A percentile compares a stretch with the other conserved stretches of the same genome.
Conservation (phyloP, 2,113 vertebrate species). For the Microcebus jonahi region DNA sequence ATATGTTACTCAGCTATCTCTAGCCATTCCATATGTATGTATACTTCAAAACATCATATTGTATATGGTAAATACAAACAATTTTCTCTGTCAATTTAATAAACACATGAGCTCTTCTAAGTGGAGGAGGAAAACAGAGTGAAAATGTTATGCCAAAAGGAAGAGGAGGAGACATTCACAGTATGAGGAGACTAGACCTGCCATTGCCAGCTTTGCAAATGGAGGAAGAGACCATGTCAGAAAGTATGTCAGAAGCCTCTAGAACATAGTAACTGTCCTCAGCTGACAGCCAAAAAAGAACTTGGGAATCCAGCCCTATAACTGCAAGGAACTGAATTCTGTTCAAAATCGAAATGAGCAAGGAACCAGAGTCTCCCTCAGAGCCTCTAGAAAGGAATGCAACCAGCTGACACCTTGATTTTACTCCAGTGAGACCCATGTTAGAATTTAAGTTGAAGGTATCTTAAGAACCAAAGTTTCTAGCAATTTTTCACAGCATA, state of each 20-base stretch:
- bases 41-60: no score
- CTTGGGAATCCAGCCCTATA: neutral
- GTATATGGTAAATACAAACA: no score
- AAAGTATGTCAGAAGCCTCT: fast-evolving
- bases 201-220: neutral
- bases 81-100: neutral
- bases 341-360: neutral
- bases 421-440: neutral
- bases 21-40: no score
- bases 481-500: neutral
- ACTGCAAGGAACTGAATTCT: neutral
- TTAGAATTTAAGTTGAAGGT: neutral
- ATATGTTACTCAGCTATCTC: no score
- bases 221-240: fast-evolving
- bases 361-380: neutral
- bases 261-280: fast-evolving
- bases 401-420: neutral
- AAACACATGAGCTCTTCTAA: neutral
- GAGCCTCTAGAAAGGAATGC: neutral
- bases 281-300: neutral
- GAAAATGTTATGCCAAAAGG: neutral
- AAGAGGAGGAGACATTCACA: neutral
- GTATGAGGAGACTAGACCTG: neutral
- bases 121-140: neutral
- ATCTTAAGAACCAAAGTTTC: neutral